Evolutionary conservation across 1,140 invertebrate genomes (phyloP).

Genomic region (Odontomachus brunneus): DNA sequence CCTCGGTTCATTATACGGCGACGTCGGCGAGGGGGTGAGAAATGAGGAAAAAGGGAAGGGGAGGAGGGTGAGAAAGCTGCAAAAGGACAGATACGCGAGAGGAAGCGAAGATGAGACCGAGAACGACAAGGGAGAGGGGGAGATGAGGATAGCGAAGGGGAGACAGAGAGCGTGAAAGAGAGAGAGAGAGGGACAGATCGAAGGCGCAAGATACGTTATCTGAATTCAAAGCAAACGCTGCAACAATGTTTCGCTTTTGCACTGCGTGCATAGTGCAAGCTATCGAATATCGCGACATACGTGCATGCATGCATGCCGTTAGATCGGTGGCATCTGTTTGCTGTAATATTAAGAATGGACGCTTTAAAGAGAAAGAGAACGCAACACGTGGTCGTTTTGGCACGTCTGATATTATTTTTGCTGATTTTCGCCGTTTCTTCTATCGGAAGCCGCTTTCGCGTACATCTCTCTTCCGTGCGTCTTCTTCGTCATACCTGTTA

Average conservation of each 20-base stretch:
- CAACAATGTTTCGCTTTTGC: slow-evolving; percentile 73
- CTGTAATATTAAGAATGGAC: slow-evolving; percentile 68
- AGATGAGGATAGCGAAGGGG: slow-evolving; percentile 35
- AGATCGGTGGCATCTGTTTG: slow-evolving; percentile 64
- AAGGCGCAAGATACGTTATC: slow-evolving; percentile 74
- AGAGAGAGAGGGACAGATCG: slow-evolving; percentile 67
- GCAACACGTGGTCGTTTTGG: slow-evolving; percentile 71
- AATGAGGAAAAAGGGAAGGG: slow-evolving; percentile 43
- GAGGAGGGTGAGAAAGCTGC: slow-evolving; percentile 37
- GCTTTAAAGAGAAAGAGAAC: slow-evolving; percentile 66
- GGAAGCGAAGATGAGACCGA: slow-evolving; percentile 55
- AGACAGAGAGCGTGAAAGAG: slow-evolving; percentile 30
- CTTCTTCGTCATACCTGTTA: background rate
- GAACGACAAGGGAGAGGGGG: slow-evolving; percentile 33
- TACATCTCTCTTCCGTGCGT: background rate
- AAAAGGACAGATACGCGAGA: slow-evolving; percentile 66
- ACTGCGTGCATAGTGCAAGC: slow-evolving; percentile 49
- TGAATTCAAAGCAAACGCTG: slow-evolving; percentile 74
- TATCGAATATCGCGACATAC: slow-evolving; percentile 70
- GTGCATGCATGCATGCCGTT: slow-evolving; percentile 47
- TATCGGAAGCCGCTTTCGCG: slow-evolving; percentile 1
- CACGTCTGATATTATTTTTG: slow-evolving; percentile 33
- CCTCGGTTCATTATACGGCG: slow-evolving; percentile 65
- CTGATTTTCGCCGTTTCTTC: slow-evolving; percentile 36
- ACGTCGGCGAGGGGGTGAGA: slow-evolving; percentile 30